Evolutionary conservation across 2,888 invertebrate species (phyloP).

Genomic region (Hypolimnas misippus): DNA sequence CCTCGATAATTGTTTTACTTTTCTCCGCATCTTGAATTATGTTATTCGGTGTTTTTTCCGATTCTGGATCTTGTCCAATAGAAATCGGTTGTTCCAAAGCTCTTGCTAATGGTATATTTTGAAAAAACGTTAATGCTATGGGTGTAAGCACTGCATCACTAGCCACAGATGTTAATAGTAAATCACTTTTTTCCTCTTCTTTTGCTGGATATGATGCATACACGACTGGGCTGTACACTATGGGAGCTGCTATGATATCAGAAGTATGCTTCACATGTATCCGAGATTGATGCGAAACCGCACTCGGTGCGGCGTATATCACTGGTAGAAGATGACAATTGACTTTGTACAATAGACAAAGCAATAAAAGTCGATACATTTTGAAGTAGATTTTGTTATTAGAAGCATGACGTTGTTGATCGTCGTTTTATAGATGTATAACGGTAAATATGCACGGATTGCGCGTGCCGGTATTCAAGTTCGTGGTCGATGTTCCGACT

Average conservation of each 20-base stretch:
- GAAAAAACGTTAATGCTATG: slow-evolving; percentile 65
- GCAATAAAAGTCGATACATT: slow-evolving; percentile 61
- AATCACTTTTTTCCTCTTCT: slow-evolving; percentile 47
- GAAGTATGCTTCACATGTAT: slow-evolving; percentile 74
- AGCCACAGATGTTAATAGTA: slow-evolving; percentile 54
- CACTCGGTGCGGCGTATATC: slow-evolving; percentile 77
- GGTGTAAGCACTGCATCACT: slow-evolving; percentile 61
- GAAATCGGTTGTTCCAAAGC: slow-evolving; percentile 66
- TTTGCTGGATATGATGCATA: slow-evolving; percentile 49
- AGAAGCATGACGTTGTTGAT: slow-evolving; percentile 45
- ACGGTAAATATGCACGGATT: slow-evolving; percentile 66
- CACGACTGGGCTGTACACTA: slow-evolving; percentile 62
- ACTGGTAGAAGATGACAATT: slow-evolving; percentile 60
- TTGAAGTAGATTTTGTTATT: slow-evolving; percentile 53
- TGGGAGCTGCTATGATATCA: slow-evolving; percentile 54
- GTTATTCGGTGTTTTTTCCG: background rate
- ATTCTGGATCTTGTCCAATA: slow-evolving; percentile 55
- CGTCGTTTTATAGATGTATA: slow-evolving; percentile 70
- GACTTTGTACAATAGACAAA: slow-evolving; percentile 52
- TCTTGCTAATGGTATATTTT: slow-evolving; percentile 68
- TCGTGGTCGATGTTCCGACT: slow-evolving; percentile 62
- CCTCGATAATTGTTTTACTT: background rate
- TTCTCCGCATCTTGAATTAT: no score
- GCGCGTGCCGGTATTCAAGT: slow-evolving; percentile 69
- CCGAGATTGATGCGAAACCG: slow-evolving; percentile 83